Evolutionary conservation across 2,797 vertebrate genomes (phyloP), one percentile per base, ranked within the genome.

Genomic region (Centroberyx gerrardi): DNA sequence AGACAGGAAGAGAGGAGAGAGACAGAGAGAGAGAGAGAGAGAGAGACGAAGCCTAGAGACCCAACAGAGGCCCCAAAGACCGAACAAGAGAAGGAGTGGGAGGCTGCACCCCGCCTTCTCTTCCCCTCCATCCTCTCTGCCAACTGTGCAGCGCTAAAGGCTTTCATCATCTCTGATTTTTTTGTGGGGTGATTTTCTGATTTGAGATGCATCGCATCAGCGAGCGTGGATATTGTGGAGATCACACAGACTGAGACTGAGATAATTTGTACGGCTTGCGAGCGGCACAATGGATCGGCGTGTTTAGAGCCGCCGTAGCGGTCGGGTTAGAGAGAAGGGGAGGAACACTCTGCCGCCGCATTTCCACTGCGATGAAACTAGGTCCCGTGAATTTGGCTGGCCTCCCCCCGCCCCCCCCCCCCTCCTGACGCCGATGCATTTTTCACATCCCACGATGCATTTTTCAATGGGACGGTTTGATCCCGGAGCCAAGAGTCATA

Each of bases 1-100:
- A 85, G 81, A 88, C 74, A 62, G 81, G 68, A 81, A 81, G 68
- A 72, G 62, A 61, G 59, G 51, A 77, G 75, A 71, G 71, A 53
- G 22, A 59, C 65, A 82, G 80, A 51, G 76, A 89, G 84, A 15
- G 27, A 72, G 67, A 84, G 64, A 66, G 78, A 89, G 66, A 68
- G 71, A 53, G 65, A 89, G 76, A 80, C n/a, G 33, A 85, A 87
- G 89, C 76, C 67, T 36, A 12, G 76, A 92, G 87, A 90, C 81
- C 82, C 59, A 73, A 62, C 56, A 29, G 71, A 88, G 80, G 81
- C 83, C 88, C 84, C 81, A 60, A 84, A 87, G 84, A 86, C 72
- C 82, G 86, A 91, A 89, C 83, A 87, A 77, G 83, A 82, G 81
- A 81, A 83, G 65, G 86, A 88, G 91, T 87, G 82, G 88, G 88